A percentile compares a stretch with the other conserved stretches of the same genome.
phyloP scores from a whole-genome alignment of 2,888 invertebrate genomes.

The Lottia scabra region DNA sequence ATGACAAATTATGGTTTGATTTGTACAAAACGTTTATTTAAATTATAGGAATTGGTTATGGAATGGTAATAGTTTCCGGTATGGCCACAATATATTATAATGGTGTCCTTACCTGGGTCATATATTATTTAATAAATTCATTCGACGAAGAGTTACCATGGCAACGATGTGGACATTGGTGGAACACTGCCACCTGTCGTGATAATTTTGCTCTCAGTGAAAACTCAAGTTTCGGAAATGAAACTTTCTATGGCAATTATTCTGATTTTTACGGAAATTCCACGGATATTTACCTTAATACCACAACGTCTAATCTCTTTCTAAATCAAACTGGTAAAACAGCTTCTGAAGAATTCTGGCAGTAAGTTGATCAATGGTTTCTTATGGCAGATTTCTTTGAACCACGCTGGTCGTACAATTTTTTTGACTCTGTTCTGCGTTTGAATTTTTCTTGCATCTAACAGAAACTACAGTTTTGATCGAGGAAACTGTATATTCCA shows the following conservation, averaged over 20 bases:
- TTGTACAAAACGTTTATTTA: too few relatives aligned
- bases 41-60: conserved; percentile 46
- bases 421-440: too few relatives aligned
- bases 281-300: not conserved
- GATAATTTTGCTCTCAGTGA: conserved; percentile 13
- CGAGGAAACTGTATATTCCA: too few relatives aligned
- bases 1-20: too few relatives aligned
- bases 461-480: too few relatives aligned
- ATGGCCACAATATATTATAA: conserved; percentile 53
- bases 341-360: conserved; percentile 51
- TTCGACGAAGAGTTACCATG: conserved; percentile 45
- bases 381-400: too few relatives aligned
- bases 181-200: conserved; percentile 45
- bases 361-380: conserved; percentile 40
- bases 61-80: conserved; percentile 49
- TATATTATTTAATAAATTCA: conserved; percentile 47
- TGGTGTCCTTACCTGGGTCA: conserved; percentile 48
- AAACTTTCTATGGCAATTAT: conserved; percentile 6
- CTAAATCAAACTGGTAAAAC: conserved; percentile 19
- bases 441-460: too few relatives aligned
- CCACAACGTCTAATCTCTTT: not conserved
- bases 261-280: not conserved
- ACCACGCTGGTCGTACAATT: too few relatives aligned
- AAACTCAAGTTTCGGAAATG: not conserved
- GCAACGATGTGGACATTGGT: conserved; percentile 42